Evolutionary conservation across 2,797 vertebrate species (phyloP).

Genomic region (Dermochelys coriacea): DNA sequence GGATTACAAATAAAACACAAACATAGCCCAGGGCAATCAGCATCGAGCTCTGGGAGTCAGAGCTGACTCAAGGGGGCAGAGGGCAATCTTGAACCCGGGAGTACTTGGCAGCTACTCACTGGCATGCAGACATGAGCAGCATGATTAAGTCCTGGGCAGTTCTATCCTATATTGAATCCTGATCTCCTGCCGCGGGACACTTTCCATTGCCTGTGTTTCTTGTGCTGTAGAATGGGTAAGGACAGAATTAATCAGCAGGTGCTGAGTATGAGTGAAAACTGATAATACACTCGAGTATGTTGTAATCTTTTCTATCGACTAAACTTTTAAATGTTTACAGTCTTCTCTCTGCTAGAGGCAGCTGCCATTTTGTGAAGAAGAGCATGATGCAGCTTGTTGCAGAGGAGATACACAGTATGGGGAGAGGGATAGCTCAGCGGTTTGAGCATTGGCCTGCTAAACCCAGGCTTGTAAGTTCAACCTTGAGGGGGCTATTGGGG

Average conservation of each 20-base stretch:
- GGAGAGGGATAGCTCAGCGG: too few species aligned
- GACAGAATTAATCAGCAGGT: neutral
- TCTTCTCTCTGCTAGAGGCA: neutral
- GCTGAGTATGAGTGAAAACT: neutral
- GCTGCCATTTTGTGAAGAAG: neutral
- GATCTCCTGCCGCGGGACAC: neutral
- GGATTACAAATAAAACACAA: conserved; percentile 70
- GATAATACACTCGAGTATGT: neutral
- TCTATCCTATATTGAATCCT: neutral
- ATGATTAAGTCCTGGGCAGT: rapidly evolving
- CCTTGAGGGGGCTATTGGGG: too few species aligned
- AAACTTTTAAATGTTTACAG: rapidly evolving
- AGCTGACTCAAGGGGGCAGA: conserved; percentile 34
- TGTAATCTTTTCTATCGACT: rapidly evolving
- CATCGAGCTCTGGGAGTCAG: conserved; percentile 44
- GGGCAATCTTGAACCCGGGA: conserved; percentile 16
- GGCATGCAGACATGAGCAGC: conserved; percentile 24
- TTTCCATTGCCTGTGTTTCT: neutral
- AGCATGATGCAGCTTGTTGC: neutral
- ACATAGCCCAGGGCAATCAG: conserved; percentile 37
- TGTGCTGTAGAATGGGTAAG: neutral
- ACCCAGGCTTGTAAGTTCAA: too few species aligned
- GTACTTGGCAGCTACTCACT: neutral
- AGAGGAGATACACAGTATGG: too few species aligned
- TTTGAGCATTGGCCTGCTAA: too few species aligned